phyloP scores from a whole-genome alignment of 2,797 vertebrate species.

The Sphaeramia orbicularis region DNA sequence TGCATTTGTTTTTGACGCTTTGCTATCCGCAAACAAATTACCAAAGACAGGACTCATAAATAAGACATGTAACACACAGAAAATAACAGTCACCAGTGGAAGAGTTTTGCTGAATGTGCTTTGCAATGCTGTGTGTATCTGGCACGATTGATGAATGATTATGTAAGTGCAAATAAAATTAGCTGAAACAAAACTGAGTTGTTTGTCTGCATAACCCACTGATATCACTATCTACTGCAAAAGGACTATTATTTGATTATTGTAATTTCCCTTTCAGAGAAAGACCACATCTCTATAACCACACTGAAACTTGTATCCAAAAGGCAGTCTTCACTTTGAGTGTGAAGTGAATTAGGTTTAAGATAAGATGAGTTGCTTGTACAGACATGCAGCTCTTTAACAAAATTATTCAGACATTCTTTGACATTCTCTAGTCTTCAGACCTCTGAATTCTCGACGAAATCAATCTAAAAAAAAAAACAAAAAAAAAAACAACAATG shows the following conservation, averaged over 20 bases:
- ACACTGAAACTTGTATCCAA: too few species aligned
- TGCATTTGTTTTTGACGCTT: conserved; percentile 66
- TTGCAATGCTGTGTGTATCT: conserved; percentile 66
- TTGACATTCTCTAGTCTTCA: too few species aligned
- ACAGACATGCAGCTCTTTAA: too few species aligned
- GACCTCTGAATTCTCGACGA: too few species aligned
- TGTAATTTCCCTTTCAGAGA: too few species aligned
- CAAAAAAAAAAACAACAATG: too few species aligned
- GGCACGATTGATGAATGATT: conserved; percentile 63
- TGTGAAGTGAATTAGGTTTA: too few species aligned
- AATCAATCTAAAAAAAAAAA: too few species aligned
- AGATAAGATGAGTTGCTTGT: too few species aligned
- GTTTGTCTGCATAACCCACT: conserved; percentile 18
- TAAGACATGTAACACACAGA: conserved; percentile 29
- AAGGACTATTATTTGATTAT: neutral
- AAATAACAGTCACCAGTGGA: conserved; percentile 41
- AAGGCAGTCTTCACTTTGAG: too few species aligned
- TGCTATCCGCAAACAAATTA: conserved; percentile 35
- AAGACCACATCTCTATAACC: too few species aligned
- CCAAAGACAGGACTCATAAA: conserved; percentile 31
- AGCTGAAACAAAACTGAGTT: conserved; percentile 56
- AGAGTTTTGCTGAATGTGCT: conserved; percentile 62
- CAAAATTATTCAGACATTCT: too few species aligned
- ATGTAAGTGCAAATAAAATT: conserved; percentile 80
- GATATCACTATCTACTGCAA: neutral